These are phyloP conservation scores for Malthinus flaveolus DNA, from an alignment of 2,888 invertebrate genomes.

Conservation along the genomic window DNA sequence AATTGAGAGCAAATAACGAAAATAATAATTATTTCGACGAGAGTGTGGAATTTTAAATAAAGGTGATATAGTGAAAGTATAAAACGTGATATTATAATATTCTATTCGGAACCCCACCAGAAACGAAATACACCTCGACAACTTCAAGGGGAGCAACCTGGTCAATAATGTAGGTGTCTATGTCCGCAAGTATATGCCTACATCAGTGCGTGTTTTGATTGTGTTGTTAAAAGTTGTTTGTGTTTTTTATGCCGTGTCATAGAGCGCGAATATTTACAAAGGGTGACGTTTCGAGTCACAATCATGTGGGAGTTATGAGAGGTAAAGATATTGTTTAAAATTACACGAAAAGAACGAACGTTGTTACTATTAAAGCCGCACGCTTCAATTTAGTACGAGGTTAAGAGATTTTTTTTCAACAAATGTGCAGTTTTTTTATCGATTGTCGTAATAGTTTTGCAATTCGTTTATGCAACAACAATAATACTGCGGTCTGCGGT, in stretches of 20 bases:
- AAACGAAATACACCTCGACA: slow-evolving; percentile 41
- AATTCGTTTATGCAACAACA: slow-evolving; percentile 9
- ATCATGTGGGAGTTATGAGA: slow-evolving; percentile 24
- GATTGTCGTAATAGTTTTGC: slow-evolving; percentile 19
- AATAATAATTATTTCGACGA: background rate
- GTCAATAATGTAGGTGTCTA: slow-evolving; percentile 44
- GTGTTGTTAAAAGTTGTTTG: slow-evolving; percentile 15
- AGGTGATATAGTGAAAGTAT: slow-evolving; percentile 27
- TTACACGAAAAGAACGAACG: slow-evolving; percentile 1
- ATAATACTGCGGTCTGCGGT: slow-evolving; percentile 8
- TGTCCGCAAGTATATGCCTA: slow-evolving; percentile 17
- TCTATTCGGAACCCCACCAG: slow-evolving; percentile 24
- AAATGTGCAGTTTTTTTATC: slow-evolving; percentile 3
- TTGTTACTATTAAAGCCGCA: background rate
- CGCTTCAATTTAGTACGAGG: slow-evolving; percentile 12
- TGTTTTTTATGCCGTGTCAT: slow-evolving; percentile 1
- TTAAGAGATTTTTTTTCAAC: slow-evolving; percentile 6
- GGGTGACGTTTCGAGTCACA: slow-evolving; percentile 7
- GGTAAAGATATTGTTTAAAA: slow-evolving; percentile 20
- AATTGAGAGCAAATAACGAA: no score
- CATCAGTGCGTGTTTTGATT: slow-evolving; percentile 27
- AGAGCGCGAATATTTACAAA: slow-evolving; percentile 5
- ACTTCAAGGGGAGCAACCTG: slow-evolving; percentile 47
- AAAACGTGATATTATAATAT: slow-evolving; percentile 22
- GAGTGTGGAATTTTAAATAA: slow-evolving; percentile 6